A percentile compares a stretch with the other conserved stretches of the same genome.
Evolutionary conservation across 2,113 vertebrate genomes (phyloP).

Genomic region (Marcusenius ussheri): DNA sequence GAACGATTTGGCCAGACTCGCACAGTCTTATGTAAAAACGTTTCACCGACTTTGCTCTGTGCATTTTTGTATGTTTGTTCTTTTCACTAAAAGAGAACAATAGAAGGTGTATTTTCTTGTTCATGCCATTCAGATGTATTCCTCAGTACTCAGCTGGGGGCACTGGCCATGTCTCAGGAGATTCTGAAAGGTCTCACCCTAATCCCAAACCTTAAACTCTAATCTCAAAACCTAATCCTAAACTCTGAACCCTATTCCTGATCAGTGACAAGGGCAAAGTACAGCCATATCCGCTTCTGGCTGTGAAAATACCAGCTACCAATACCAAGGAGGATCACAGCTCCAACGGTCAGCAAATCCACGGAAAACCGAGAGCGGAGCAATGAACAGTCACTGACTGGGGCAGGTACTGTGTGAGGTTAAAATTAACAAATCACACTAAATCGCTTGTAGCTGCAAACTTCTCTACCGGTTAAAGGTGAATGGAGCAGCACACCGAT

Average conservation of each 20-base stretch:
- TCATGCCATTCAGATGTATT: not conserved
- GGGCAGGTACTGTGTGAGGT: not conserved
- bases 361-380: not conserved
- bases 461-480: not conserved
- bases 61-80: not conserved
- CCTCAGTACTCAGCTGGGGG: not conserved
- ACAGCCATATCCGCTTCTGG: not conserved
- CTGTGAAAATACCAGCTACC: not conserved
- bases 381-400: not conserved
- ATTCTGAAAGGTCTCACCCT: not conserved
- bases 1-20: not conserved
- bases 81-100: not conserved
- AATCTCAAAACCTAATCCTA: not conserved
- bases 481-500: not conserved
- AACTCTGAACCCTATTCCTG: not conserved
- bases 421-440: slow-evolving; percentile 2
- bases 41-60: not conserved
- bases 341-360: not conserved
- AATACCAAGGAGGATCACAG: not conserved
- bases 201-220: not conserved
- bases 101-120: not conserved
- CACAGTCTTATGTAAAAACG: not conserved
- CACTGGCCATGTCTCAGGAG: not conserved
- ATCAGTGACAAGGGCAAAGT: not conserved
- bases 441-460: not conserved